Percentiles rank a stretch among this genome's conserved stretches.
phyloP scores from a whole-genome alignment of 2,797 vertebrate species.

The Pogonophryne albipinna region DNA sequence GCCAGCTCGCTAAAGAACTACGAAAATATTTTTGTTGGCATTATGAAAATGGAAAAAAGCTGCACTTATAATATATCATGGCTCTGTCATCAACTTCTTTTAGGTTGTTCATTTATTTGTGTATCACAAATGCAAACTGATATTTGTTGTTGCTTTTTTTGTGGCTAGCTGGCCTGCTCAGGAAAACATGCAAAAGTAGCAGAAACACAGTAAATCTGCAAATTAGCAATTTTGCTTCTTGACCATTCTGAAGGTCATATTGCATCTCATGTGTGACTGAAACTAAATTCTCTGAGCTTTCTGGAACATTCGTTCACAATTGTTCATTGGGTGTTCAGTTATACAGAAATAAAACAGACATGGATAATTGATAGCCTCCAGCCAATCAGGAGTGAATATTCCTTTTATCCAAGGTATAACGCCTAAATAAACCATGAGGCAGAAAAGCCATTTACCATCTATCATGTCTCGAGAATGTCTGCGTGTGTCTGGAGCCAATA shows the following conservation, averaged over 20 bases:
- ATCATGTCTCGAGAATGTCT: constrained; percentile 39
- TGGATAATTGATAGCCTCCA: constrained; percentile 74
- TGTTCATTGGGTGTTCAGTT: constrained; percentile 70
- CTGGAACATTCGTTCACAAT: constrained; percentile 65
- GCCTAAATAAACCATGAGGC: constrained; percentile 75
- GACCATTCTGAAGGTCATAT: constrained; percentile 33
- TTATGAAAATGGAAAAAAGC: constrained; percentile 23
- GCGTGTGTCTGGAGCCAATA: constrained; percentile 29
- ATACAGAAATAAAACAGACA: constrained; percentile 76
- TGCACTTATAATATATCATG: background rate
- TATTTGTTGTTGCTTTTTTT: background rate
- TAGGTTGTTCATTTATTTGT: background rate
- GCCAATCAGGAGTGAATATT: constrained; percentile 74
- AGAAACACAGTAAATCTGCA: background rate
- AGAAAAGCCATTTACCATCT: constrained; percentile 59
- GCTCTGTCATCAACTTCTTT: constrained; percentile 15
- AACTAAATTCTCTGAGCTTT: constrained; percentile 57
- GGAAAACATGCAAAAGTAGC: constrained; percentile 4
- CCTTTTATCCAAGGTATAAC: constrained; percentile 68
- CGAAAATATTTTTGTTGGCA: constrained; percentile 32
- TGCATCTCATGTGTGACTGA: constrained; percentile 24
- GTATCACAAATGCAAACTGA: background rate
- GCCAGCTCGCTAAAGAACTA: constrained; percentile 36
- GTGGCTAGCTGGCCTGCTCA: constrained; percentile 4
- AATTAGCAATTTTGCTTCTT: background rate